A percentile compares a stretch with the other conserved stretches of the same genome.
phyloP scores from a whole-genome alignment of 2,797 vertebrate species.

The Kryptopterus vitreolus region DNA sequence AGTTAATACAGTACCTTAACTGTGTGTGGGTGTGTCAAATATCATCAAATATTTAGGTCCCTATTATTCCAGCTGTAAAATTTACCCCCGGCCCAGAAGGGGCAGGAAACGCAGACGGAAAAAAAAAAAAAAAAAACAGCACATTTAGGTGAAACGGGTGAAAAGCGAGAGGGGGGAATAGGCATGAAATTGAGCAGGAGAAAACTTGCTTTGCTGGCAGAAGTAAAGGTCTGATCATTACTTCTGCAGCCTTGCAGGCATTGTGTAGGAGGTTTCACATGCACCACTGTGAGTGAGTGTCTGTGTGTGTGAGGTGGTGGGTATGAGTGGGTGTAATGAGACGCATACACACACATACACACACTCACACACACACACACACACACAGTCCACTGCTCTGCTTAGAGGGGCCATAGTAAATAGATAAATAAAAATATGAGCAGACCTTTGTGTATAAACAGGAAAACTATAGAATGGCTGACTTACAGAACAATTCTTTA shows the following conservation, averaged over 20 bases:
- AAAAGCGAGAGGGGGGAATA: constrained; percentile 76
- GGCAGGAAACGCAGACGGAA: constrained; percentile 30
- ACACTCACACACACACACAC: not conserved
- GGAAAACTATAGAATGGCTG: not conserved
- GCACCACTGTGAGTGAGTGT: constrained; percentile 49
- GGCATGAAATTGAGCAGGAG: constrained; percentile 67
- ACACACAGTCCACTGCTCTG: not conserved
- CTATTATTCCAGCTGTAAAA: not conserved
- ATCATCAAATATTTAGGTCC: not conserved
- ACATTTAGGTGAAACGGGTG: constrained; percentile 63
- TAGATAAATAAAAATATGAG: not conserved
- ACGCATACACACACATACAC: not conserved
- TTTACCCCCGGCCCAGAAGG: constrained; percentile 15
- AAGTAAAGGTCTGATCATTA: constrained; percentile 65
- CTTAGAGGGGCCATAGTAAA: constrained; percentile 9
- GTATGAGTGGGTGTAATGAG: not conserved
- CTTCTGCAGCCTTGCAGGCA: constrained; percentile 54
- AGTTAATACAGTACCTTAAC: too few relatives aligned
- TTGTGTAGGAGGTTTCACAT: constrained; percentile 39
- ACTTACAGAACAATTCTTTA: not conserved
- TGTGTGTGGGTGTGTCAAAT: not conserved
- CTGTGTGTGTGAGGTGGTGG: not conserved
- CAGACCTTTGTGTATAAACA: not conserved
- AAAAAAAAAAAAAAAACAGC: constrained; percentile 29
- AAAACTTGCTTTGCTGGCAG: constrained; percentile 74